Evolutionary conservation across 2,888 invertebrate genomes (phyloP), one percentile per base, ranked within the genome.

Genomic region (Acanthosepion lycidas): DNA sequence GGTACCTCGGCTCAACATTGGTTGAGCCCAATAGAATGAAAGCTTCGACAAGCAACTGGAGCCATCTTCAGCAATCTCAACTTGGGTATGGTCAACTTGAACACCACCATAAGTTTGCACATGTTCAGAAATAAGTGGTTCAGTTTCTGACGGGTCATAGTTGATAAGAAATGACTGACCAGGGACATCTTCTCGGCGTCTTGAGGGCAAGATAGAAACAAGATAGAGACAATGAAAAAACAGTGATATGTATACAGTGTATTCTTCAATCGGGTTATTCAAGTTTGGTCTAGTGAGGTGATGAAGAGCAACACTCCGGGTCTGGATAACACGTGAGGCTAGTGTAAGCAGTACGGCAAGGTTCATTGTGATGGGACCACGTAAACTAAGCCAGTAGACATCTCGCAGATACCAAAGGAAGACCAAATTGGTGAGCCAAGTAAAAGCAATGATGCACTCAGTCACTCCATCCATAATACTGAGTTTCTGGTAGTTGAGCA

Each of bases 21-120:
- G 98, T 95, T 98, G 98, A 2, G 99, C 99, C 99, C 99, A 99
- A 95, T 98, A 98, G 97, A 99, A 99, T 51, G 98, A 97, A n/a
- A 99, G 97, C 96, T 98, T 98, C 0, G 99, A 99, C 5, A 98
- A 96, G 96, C 98, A 98, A 94, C 98, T 98, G 28, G 98, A 98
- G 95, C 98, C 98, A 97, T 99, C 98, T 98, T 99, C 98, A 33
- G 97, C 97, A 28, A 95, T 95, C 42, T 94, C 94, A 18, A 92
- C 94, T 49, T 92, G 33, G 59, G 91, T 64, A 92, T 91, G 48
- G 20, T 49, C 93, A 33, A 64, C 93, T 20, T 94, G 55, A 33
- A 95, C 94, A 64, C 95, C 53, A n/a, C 95, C 95, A 94, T 96
- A 96, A 6, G 95, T 95, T 15, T 94, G 94, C 91, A 95, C 95